Base-by-base conservation (phyloP, 2,113 vertebrate genomes). In the Isurus oxyrinchus region DNA sequence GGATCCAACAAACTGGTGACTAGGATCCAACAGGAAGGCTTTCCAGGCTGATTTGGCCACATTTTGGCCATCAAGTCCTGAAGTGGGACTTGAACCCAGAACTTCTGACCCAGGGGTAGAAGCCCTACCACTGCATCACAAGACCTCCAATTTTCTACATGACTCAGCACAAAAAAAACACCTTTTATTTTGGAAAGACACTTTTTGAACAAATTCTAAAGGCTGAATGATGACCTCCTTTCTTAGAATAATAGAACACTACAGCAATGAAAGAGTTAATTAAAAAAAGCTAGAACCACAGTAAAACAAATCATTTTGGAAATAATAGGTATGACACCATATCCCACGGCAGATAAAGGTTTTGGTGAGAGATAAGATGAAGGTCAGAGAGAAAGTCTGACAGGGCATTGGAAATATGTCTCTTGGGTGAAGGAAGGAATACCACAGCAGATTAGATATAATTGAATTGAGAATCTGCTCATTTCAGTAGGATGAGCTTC, bases 391-490 rank as follows among this genome's bases (percentile, higher is more conserved):
- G 44, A 69, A 95, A 95, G 94, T 95, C 66, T 95, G 94, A 95
- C 94, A 95, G 94, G 94, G 94, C 94, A 72, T 95, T 95, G 94
- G 94, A 95, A 95, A 53, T 63, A 95, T 95, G 94, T 95, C 94
- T 95, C 66, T 16, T 49, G 35, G 66, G 66, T 72, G 94, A 53
- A 95, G n/a, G 44, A 72, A 72, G 94, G 66, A 72, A 95, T 72
- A 95, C 94, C 94, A 31, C 19, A 69, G 44, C 94, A 95, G 94
- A 95, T 95, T 95, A 95, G 66, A 72, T 69, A 95, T 95, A 95
- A 95, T 95, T 95, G 94, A 95, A 95, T 95, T 72, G 40, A 95
- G 94, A 95, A 72, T 95, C 94, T 72, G 66, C 44, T 95, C 94
- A 72, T 95, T 72, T 95, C 94, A 72, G 94, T 72, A 95, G 94